These are phyloP conservation scores for Drosophila falleni DNA, from an alignment of 2,888 invertebrate genomes.

Conservation along the genomic window DNA sequence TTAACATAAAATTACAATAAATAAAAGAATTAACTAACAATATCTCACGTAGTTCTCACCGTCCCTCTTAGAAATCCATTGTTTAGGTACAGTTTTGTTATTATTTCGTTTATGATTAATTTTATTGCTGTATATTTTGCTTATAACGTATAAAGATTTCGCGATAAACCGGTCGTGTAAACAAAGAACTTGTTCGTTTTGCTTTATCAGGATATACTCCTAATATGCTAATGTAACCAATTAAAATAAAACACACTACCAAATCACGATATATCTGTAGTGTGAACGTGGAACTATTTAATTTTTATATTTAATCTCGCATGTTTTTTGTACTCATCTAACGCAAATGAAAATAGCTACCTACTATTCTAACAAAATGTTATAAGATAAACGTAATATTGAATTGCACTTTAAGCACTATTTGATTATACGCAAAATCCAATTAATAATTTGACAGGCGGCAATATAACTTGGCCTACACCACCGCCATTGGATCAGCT, in stretches of 20 bases:
- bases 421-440: constrained; percentile 2
- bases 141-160: constrained; percentile 31
- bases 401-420: neutral
- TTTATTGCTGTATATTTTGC: constrained; percentile 59
- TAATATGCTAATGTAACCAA: neutral
- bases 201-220: neutral
- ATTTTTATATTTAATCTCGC: constrained; percentile 51
- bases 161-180: neutral
- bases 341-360: constrained; percentile 48
- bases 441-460: constrained; percentile 70
- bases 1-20: constrained; percentile 4
- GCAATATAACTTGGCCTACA: constrained; percentile 84
- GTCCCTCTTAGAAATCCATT: constrained; percentile 19
- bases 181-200: neutral
- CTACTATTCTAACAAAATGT: constrained; percentile 40
- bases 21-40: constrained; percentile 20
- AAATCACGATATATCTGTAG: neutral
- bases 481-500: constrained; percentile 83
- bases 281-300: neutral
- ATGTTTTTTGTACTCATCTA: constrained; percentile 65
- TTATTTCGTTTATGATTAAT: constrained; percentile 3
- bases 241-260: neutral
- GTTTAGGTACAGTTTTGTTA: constrained; percentile 36
- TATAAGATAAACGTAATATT: constrained; percentile 49
- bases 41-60: constrained; percentile 60